Evolutionary conservation across 1,140 invertebrate species (phyloP).

Genomic region (Neodiprion virginianus): DNA sequence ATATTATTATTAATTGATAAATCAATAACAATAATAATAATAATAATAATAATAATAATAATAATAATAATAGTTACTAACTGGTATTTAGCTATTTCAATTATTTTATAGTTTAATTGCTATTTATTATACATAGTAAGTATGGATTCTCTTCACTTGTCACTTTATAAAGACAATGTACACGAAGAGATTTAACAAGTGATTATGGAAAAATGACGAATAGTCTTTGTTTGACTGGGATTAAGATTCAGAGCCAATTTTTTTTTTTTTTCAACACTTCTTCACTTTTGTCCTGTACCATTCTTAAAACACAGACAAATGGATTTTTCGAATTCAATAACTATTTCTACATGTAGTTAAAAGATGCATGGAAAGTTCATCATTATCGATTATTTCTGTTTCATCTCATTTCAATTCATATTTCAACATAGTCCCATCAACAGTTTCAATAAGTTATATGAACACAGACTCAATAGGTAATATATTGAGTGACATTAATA

Average conservation of each 20-base stretch:
- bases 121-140: constrained; percentile 56
- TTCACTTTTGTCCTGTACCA: constrained; percentile 2
- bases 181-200: constrained; percentile 24
- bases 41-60: constrained; percentile 1
- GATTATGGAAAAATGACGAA: constrained; percentile 12
- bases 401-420: no score
- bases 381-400: no score
- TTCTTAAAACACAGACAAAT: neutral
- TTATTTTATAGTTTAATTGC: constrained; percentile 31
- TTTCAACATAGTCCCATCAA: no score
- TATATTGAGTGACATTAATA: no score
- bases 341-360: neutral
- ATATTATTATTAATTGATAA: constrained; percentile 40
- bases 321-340: neutral
- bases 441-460: no score
- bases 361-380: neutral
- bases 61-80: constrained; percentile 37
- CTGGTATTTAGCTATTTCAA: constrained; percentile 44
- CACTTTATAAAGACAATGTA: neutral
- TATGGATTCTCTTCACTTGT: constrained; percentile 27
- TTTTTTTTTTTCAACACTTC: constrained; percentile 12
- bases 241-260: constrained; percentile 16
- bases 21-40: neutral
- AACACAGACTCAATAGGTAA: no score
- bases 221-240: constrained; percentile 21